phyloP scores from a whole-genome alignment of 2,888 invertebrate genomes.

The Xanthia icteritia region DNA sequence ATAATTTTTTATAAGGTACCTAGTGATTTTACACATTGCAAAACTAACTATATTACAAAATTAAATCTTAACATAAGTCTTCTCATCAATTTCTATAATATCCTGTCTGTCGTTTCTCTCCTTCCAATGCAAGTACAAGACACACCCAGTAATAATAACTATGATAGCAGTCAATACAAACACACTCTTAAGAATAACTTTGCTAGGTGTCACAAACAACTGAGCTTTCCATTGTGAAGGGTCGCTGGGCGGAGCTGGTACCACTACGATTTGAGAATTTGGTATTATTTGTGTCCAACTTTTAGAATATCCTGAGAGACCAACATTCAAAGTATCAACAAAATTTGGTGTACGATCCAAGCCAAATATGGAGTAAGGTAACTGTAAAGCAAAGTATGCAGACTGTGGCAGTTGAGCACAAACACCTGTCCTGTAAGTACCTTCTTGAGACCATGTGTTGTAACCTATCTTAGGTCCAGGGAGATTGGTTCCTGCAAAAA shows the following conservation, averaged over 20 bases:
- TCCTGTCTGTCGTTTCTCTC: constrained; percentile 91
- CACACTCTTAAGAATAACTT: constrained; percentile 97
- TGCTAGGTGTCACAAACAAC: constrained; percentile 98
- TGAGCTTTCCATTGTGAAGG: constrained; percentile 96
- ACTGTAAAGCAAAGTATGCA: constrained; percentile 97
- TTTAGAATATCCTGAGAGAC: constrained; percentile 92
- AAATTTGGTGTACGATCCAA: constrained; percentile 99
- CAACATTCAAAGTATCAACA: constrained; percentile 96
- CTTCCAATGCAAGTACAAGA: constrained; percentile 96
- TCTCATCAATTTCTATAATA: constrained; percentile 87
- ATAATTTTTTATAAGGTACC: constrained; percentile 18
- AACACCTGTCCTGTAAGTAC: constrained; percentile 94
- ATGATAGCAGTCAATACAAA: constrained; percentile 96
- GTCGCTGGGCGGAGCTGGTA: constrained; percentile 95
- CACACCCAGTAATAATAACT: constrained; percentile 95
- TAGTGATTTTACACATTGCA: constrained; percentile 14
- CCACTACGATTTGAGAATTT: constrained; percentile 99
- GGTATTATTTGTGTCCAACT: constrained; percentile 98
- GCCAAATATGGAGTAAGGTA: constrained; percentile 99
- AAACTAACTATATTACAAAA: constrained; percentile 9
- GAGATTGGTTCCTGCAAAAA: constrained; percentile 93
- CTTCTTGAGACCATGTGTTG: constrained; percentile 96
- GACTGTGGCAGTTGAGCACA: constrained; percentile 98
- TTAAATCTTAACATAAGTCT: constrained; percentile 86
- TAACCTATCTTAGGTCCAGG: constrained; percentile 97